A percentile compares a stretch with the other conserved stretches of the same genome.
phyloP scores from a whole-genome alignment of 2,888 invertebrate species.

The Cactoblastis cactorum region DNA sequence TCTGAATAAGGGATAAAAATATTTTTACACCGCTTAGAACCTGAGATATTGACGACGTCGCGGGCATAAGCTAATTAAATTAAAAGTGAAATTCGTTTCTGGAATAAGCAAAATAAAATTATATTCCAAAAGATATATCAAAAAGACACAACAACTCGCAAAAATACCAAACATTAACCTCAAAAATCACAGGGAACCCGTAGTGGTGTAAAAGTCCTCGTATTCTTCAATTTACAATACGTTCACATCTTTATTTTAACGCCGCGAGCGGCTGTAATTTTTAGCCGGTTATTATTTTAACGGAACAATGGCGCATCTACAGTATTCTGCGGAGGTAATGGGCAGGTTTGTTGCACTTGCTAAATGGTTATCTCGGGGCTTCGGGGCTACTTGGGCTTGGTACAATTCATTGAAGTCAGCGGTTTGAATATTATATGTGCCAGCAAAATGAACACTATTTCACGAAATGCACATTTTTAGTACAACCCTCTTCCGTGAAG shows the following conservation, averaged over 20 bases:
- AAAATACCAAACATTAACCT: neutral
- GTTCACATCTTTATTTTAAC: slow-evolving; percentile 23
- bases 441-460: no score
- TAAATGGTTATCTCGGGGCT: slow-evolving; percentile 71
- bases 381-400: slow-evolving; percentile 46
- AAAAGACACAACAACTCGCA: no score
- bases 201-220: neutral
- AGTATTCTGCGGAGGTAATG: slow-evolving; percentile 61
- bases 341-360: slow-evolving; percentile 68
- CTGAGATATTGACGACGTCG: no score
- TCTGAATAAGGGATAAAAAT: no score
- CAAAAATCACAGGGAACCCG: neutral
- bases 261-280: slow-evolving; percentile 41
- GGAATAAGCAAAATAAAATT: no score
- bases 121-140: no score
- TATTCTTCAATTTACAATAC: slow-evolving; percentile 20
- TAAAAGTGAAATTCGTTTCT: no score
- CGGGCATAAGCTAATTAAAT: no score
- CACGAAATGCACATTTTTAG: neutral
- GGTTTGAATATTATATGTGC: slow-evolving; percentile 2
- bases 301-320: slow-evolving; percentile 57
- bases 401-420: slow-evolving; percentile 24
- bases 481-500: no score
- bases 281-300: slow-evolving; percentile 64
- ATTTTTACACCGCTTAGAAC: no score